These are phyloP conservation scores for Carterocephalus palaemon DNA, from an alignment of 2,888 invertebrate genomes.

Conservation along the genomic window DNA sequence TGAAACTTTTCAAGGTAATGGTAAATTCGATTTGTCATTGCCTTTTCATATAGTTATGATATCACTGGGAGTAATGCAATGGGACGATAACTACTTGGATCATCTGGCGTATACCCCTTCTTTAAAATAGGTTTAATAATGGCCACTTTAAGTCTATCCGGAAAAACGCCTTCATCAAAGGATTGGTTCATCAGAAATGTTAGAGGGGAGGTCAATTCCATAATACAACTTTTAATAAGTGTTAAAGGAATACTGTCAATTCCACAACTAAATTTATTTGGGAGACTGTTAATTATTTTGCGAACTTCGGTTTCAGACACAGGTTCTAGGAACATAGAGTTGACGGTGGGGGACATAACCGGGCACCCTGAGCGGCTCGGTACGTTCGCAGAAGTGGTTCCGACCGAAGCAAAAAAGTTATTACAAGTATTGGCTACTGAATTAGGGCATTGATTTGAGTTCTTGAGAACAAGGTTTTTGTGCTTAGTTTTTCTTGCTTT, in stretches of 20 bases:
- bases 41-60: constrained; percentile 24
- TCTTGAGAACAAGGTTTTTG: background rate
- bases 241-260: constrained; percentile 10
- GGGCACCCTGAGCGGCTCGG: background rate
- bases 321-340: constrained; percentile 7
- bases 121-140: constrained; percentile 26
- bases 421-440: constrained; percentile 1
- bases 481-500: background rate
- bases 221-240: constrained; percentile 20
- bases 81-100: background rate
- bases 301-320: constrained; percentile 1
- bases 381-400: background rate
- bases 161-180: constrained; percentile 17
- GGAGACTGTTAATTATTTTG: background rate
- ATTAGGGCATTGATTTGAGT: background rate
- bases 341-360: background rate
- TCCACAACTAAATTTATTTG: constrained; percentile 3
- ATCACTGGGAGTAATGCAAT: constrained; percentile 14
- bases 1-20: constrained; percentile 20
- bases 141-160: constrained; percentile 24
- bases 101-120: constrained; percentile 18
- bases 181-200: constrained; percentile 25
- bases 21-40: constrained; percentile 18
- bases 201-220: constrained; percentile 9
- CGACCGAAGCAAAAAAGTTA: constrained; percentile 2